Percentiles rank a stretch among this genome's conserved stretches.
Conservation (phyloP, 2,113 vertebrate genomes). For the Odocoileus hemionus region DNA sequence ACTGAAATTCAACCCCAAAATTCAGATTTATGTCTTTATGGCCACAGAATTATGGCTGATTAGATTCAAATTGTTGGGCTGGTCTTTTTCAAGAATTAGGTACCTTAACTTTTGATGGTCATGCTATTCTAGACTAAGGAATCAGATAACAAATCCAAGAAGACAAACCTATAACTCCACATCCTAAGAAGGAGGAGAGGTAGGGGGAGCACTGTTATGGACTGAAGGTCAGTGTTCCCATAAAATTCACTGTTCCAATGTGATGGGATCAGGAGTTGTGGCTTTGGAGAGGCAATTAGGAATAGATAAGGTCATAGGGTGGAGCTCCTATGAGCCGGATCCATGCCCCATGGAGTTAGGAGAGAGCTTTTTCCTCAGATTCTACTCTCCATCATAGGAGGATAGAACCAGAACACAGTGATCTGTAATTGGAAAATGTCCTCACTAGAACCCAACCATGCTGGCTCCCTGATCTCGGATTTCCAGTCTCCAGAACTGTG, state of each 20-base stretch:
- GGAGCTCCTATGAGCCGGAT: no score
- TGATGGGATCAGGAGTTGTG: not conserved
- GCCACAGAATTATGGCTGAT: not conserved
- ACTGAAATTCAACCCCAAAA: not conserved
- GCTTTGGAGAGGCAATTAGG: not conserved
- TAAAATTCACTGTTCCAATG: not conserved
- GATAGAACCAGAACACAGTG: not conserved
- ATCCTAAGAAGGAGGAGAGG: not conserved
- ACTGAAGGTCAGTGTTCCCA: not conserved
- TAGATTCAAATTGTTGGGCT: not conserved
- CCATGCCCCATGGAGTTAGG: not conserved
- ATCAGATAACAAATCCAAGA: not conserved
- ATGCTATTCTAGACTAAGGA: not conserved
- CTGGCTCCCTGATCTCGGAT: not conserved
- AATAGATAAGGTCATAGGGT: not conserved
- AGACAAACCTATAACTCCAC: not conserved
- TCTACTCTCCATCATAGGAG: not conserved
- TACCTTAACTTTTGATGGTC: not conserved
- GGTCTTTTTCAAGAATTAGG: not conserved
- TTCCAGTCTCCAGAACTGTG: not conserved
- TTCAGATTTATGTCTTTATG: not conserved
- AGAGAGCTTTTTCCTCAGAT: not conserved
- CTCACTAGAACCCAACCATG: not conserved
- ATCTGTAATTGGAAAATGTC: not conserved
- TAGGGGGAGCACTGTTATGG: not conserved